Evolutionary conservation across 2,113 vertebrate species (phyloP), one percentile per base, ranked within the genome.

Genomic region (Labeo rohita): DNA sequence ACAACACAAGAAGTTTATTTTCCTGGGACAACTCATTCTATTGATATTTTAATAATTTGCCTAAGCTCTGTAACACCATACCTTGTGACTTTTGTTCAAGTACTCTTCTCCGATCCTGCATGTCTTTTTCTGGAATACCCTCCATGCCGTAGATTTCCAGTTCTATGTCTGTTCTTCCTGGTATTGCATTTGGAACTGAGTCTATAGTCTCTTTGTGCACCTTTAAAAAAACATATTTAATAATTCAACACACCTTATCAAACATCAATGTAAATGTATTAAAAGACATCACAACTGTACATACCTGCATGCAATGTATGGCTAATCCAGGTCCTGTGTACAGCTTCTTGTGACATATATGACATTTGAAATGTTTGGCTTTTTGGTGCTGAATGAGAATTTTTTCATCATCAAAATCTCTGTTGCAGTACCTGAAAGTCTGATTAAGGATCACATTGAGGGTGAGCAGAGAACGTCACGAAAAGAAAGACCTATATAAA

Each of bases 61-160:
- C 18, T 18, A 45, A 49, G 10, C 21, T 54, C 9, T 28, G 18
- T 39, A 6, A 49, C 11, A 39, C 28, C 72, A 49, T 93, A 99
- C 98, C 98, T 95, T 98, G 97, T 70, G 98, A 98, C 93, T 99
- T 99, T 88, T 99, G 98, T 93, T 99, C 98, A 90, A 99, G 95
- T 45, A 98, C 93, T 50, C 97, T 91, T 79, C 98, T 95, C 88
- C 98, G 95, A 86, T 99, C 98, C 90, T 99, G 98, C 97, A 99
- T 98, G 76, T 99, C 98, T 92, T 99, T 99, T 85, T 99, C 98
- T 87, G 98, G 98, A 94, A 99, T 99, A 83, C 98, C 98, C 86
- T 99, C 98, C 98, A 99, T 99, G 74, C 98, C 98, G 72, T 99
- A 99, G 88, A 99, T 99, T 94, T 99, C 98, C 95, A 99, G 93